Evolutionary conservation across 2,797 vertebrate species (phyloP).

Genomic region (Siniperca scherzeri): DNA sequence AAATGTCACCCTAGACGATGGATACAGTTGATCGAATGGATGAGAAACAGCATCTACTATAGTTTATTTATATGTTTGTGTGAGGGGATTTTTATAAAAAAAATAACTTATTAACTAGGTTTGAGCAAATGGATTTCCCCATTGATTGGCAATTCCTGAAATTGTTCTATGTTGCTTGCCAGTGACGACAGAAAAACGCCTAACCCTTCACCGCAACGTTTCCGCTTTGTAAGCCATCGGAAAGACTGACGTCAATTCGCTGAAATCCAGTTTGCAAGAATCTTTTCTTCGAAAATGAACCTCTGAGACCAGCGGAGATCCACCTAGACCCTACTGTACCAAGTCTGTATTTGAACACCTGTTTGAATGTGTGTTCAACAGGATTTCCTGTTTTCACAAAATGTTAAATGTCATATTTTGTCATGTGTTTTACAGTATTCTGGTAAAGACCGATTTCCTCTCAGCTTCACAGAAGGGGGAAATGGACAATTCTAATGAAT

Average conservation of each 20-base stretch:
- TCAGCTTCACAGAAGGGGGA: slow-evolving; percentile 53
- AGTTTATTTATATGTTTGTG: slow-evolving; percentile 26
- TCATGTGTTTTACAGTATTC: slow-evolving; percentile 64
- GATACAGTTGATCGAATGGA: neutral
- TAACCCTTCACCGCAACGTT: slow-evolving; percentile 68
- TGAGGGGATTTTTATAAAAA: slow-evolving; percentile 29
- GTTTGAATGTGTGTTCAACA: slow-evolving; percentile 71
- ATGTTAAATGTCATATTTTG: slow-evolving; percentile 83
- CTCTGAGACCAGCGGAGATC: slow-evolving; percentile 49
- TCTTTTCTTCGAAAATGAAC: slow-evolving; percentile 77
- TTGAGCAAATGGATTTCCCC: slow-evolving; percentile 64
- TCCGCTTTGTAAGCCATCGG: slow-evolving; percentile 54
- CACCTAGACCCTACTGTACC: slow-evolving; percentile 48
- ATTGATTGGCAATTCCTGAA: slow-evolving; percentile 66
- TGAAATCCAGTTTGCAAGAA: slow-evolving; percentile 67
- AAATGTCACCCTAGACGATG: neutral
- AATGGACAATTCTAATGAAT: slow-evolving; percentile 56
- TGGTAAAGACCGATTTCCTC: slow-evolving; percentile 73
- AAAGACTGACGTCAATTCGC: slow-evolving; percentile 80
- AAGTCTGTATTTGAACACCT: slow-evolving; percentile 60
- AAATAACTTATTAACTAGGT: neutral
- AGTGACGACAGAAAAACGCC: slow-evolving; percentile 57
- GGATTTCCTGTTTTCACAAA: slow-evolving; percentile 87
- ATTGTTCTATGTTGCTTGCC: slow-evolving; percentile 49
- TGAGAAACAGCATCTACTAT: neutral